Evolutionary conservation across 64 coral and sea anemone species (phyloP), one percentile per base, ranked within the genome.

Genomic region (Platygyra sinensis): DNA sequence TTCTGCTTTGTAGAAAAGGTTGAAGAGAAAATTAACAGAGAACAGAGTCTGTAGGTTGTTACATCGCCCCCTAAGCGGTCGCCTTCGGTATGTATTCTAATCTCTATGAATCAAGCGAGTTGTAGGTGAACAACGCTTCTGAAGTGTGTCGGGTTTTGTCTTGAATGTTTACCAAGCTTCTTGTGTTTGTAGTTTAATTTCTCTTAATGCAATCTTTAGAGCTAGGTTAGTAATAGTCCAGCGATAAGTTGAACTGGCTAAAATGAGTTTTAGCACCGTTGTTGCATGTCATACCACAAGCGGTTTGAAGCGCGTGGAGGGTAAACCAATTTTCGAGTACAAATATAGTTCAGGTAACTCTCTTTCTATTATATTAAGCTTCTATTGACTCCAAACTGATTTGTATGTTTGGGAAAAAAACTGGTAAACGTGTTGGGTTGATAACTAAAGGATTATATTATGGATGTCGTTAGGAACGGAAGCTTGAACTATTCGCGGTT

Each of bases 31-130:
- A 64, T 42, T 46, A 83, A 24, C 61, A 83, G 19, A 67, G 60
- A 14, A 20, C 32, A 50, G 13, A 39, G 19, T 15, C 46, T 64
- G 24, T 17, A 71, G 33, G 8, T 42, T 42, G 1, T n/a, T 19
- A 57, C 55, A 60, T 81, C 14, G 59, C 30, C 46, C 61, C 61
- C 30, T 67, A 32, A 83, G 61, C 30, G 62, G 81, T 72, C 42
- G 14, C 49, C 42, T 72, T 83, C 30, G 80, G 80, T 83, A 72
- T 50, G 63, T 85, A 71, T 85, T 83, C 22, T 71, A 71, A 71
- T 85, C 81, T 50, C 38, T 36, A n/a, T 72, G 81, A 72, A 85
- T 69, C 62, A 50, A 50, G 19, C 61, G 20, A 85, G 81, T 85
- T 36, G 20, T 14, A 24, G 62, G 78, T 60, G 51, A 80, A 61